A percentile compares a stretch with the other conserved stretches of the same genome.
phyloP scores from a whole-genome alignment of 2,888 invertebrate genomes.

The Lepidonotus clava region DNA sequence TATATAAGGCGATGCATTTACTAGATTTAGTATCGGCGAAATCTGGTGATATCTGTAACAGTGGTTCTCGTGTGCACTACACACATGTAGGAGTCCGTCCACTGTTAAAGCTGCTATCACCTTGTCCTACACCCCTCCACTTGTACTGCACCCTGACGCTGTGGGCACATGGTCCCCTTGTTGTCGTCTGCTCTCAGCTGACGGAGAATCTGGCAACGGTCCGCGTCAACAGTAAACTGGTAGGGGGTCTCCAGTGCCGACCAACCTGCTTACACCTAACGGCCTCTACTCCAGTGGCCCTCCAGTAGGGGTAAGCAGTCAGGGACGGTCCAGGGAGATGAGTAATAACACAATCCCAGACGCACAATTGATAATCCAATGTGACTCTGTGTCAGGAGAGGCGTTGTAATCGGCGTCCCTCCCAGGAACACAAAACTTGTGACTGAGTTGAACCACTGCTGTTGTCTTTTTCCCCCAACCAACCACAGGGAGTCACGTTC shows the following conservation, averaged over 20 bases:
- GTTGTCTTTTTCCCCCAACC: constrained; percentile 30
- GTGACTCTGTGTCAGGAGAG: too few species aligned
- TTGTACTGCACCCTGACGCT: neutral
- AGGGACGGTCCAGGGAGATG: neutral
- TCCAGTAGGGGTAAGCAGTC: too few species aligned
- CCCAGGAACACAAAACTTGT: neutral
- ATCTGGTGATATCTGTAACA: neutral
- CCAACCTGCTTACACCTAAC: too few species aligned
- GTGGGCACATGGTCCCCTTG: neutral
- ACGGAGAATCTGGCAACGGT: neutral
- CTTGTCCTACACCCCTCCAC: neutral
- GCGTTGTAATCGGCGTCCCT: too few species aligned
- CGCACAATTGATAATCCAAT: too few species aligned
- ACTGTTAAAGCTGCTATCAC: neutral
- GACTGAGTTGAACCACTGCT: constrained; percentile 12
- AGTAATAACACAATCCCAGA: too few species aligned
- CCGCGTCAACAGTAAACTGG: neutral
- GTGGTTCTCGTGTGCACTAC: neutral
- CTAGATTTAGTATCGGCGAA: neutral
- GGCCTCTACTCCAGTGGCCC: neutral
- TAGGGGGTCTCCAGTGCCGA: too few species aligned
- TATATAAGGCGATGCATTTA: too few species aligned
- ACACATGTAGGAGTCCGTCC: neutral
- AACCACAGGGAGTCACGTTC: neutral
- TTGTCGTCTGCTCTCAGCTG: constrained; percentile 12